A percentile compares a stretch with the other conserved stretches of the same genome.
Evolutionary conservation across 2,113 vertebrate genomes (phyloP).

Genomic region (Pomatostomus ruficeps): DNA sequence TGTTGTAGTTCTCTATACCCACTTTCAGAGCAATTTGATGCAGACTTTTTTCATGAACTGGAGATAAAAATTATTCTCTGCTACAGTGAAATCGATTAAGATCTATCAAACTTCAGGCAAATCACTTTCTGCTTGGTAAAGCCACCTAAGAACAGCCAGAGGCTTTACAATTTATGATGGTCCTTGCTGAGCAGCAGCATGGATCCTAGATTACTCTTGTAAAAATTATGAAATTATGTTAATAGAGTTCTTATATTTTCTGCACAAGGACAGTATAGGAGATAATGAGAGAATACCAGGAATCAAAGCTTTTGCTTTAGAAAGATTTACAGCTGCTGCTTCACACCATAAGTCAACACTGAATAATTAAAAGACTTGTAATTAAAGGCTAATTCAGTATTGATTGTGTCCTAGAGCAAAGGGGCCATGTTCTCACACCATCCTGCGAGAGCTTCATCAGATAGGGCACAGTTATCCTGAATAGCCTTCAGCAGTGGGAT

Average conservation of each 20-base stretch:
- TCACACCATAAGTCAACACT: slow-evolving; percentile 64
- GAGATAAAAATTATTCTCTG: not conserved
- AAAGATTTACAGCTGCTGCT: slow-evolving; percentile 52
- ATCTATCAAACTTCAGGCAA: slow-evolving; percentile 25
- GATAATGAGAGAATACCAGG: not conserved
- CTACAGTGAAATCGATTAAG: not conserved
- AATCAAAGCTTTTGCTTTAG: slow-evolving; percentile 16
- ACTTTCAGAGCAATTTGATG: not conserved
- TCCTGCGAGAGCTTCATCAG: not conserved
- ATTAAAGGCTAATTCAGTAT: slow-evolving; percentile 78
- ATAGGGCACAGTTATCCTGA: slow-evolving; percentile 9
- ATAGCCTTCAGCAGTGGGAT: not conserved
- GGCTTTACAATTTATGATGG: slow-evolving; percentile 34
- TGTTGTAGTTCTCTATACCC: not conserved
- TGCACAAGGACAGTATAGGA: not conserved
- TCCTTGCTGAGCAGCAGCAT: not conserved
- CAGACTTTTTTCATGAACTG: not conserved
- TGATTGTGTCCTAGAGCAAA: slow-evolving; percentile 69
- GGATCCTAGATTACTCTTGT: slow-evolving; percentile 3
- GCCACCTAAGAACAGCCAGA: not conserved
- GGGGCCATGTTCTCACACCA: not conserved
- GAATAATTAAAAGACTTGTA: slow-evolving; percentile 79
- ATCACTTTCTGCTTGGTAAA: not conserved
- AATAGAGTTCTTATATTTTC: slow-evolving; percentile 10
- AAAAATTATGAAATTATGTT: slow-evolving; percentile 35